Percentiles rank a stretch among this genome's conserved stretches.
Evolutionary conservation across 2,113 vertebrate species (phyloP).

Genomic region (Nycticebus coucang): DNA sequence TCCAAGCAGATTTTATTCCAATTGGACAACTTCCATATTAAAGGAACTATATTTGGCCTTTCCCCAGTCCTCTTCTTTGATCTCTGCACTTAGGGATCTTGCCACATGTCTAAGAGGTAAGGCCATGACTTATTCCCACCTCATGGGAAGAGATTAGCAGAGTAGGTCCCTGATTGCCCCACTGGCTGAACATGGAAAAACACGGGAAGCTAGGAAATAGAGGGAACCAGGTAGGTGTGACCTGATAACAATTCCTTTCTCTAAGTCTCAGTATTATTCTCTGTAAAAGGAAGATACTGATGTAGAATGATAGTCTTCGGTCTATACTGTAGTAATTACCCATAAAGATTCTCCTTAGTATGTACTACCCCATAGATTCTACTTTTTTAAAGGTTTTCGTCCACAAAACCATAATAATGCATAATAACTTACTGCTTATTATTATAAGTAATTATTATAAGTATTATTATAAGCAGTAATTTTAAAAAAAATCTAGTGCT

Average conservation of each 20-base stretch:
- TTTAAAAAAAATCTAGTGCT: slow-evolving; percentile 14
- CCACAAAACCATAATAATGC: slow-evolving; percentile 15
- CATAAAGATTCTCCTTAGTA: background rate
- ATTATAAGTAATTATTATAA: background rate
- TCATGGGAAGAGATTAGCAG: background rate
- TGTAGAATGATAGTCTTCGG: slow-evolving; percentile 1
- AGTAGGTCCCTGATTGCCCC: background rate
- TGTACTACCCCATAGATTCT: background rate
- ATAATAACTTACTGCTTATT: background rate
- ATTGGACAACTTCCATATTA: background rate
- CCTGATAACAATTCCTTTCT: background rate
- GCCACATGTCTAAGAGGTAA: background rate
- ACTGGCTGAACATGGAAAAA: slow-evolving; percentile 9
- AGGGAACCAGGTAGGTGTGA: background rate
- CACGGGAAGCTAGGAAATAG: background rate
- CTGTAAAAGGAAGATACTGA: slow-evolving; percentile 14
- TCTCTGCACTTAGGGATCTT: background rate
- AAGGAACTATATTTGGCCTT: background rate
- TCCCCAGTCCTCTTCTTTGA: background rate
- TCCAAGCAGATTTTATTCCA: slow-evolving; percentile 28
- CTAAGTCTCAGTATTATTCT: slow-evolving; percentile 19
- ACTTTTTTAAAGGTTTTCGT: slow-evolving; percentile 44
- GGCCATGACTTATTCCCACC: background rate
- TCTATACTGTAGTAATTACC: background rate
- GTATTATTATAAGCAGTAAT: no score